These are phyloP conservation scores for Oxystoma pomonae DNA, from an alignment of 2,888 invertebrate genomes.

Conservation along the genomic window DNA sequence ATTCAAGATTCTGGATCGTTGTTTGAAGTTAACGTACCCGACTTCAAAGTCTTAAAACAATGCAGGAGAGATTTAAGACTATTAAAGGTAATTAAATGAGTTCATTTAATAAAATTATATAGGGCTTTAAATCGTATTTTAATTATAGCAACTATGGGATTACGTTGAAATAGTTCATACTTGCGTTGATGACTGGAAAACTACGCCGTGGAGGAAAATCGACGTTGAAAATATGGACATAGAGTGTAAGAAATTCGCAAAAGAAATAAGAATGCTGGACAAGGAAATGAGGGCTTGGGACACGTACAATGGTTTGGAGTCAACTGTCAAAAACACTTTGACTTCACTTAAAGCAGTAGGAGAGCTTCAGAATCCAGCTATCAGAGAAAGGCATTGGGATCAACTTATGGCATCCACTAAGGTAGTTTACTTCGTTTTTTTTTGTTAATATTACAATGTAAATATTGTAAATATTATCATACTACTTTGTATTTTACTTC, in stretches of 20 bases:
- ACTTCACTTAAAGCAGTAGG: slow-evolving; percentile 93
- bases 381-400: slow-evolving; percentile 94
- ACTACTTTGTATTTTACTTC: slow-evolving; percentile 30
- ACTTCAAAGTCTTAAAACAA: slow-evolving; percentile 88
- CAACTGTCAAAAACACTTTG: slow-evolving; percentile 92
- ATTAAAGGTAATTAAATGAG: slow-evolving; percentile 64
- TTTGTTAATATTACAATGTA: slow-evolving; percentile 18
- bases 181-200: slow-evolving; percentile 95
- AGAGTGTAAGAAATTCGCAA: slow-evolving; percentile 96
- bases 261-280: slow-evolving; percentile 85
- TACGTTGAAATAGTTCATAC: slow-evolving; percentile 86
- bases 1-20: slow-evolving; percentile 87
- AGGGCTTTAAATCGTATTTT: background rate
- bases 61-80: slow-evolving; percentile 86
- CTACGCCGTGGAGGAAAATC: slow-evolving; percentile 93
- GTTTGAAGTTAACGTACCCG: slow-evolving; percentile 93
- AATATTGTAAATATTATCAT: slow-evolving; percentile 30
- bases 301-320: slow-evolving; percentile 81
- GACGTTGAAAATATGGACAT: slow-evolving; percentile 99
- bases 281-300: slow-evolving; percentile 97
- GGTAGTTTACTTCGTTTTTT: slow-evolving; percentile 52
- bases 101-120: background rate
- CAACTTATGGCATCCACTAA: slow-evolving; percentile 95
- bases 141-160: slow-evolving; percentile 85
- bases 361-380: slow-evolving; percentile 93